phyloP scores from a whole-genome alignment of 2,888 invertebrate genomes.

The Aquatica leii region DNA sequence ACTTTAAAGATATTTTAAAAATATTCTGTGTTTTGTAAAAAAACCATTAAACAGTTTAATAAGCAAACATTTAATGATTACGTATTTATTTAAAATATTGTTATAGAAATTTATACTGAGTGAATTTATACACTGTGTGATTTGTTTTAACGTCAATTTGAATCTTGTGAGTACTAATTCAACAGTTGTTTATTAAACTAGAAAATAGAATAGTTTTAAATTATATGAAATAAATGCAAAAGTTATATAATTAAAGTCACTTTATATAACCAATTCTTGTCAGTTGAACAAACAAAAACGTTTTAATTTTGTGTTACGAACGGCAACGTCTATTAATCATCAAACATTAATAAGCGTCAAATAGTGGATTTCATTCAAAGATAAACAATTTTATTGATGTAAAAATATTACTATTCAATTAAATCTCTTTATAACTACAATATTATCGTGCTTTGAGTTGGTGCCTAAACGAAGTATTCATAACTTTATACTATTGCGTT shows the following conservation, averaged over 20 bases:
- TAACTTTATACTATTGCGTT: constrained; percentile 13
- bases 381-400: no score
- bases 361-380: not conserved
- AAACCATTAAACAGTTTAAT: no score
- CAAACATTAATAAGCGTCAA: not conserved
- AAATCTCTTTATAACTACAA: no score
- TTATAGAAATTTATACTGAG: not conserved
- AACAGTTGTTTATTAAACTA: constrained; percentile 10
- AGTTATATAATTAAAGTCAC: constrained; percentile 3
- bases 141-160: no score
- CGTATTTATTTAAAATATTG: no score
- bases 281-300: not conserved
- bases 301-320: not conserved
- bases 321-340: not conserved
- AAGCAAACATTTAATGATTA: no score
- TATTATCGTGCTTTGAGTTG: not conserved
- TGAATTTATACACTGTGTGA: not conserved
- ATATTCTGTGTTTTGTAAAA: constrained; percentile 27
- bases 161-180: constrained; percentile 4
- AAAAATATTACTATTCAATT: no score
- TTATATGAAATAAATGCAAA: not conserved
- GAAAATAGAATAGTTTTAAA: no score
- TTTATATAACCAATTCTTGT: constrained; percentile 4
- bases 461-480: constrained; percentile 16
- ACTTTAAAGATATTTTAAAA: constrained; percentile 21